Base-by-base conservation (phyloP, 2,113 vertebrate genomes). In the Pavo muticus region DNA sequence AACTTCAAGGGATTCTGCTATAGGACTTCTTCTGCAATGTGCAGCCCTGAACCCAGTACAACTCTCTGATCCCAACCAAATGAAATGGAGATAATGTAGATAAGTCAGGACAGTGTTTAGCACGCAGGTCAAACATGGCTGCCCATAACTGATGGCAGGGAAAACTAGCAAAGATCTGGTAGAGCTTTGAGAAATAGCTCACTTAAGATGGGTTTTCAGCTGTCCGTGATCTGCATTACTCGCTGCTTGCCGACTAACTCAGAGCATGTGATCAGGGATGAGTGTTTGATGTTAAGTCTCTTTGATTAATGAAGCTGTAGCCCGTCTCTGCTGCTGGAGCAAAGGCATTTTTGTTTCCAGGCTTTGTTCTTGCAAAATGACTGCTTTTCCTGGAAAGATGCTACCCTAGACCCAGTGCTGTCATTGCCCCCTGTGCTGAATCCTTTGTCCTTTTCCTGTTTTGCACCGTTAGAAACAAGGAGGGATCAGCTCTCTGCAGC, bases 61-160 rank as follows among this genome's bases (percentile, higher is more conserved):
- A 20, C 10, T 54, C 63, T 35, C 29, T 39, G 39, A 27, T 32
- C 5, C 8, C 45, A 37, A 25, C 32, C 35, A 74, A 45, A 47
- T 61, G 6, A 37, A 67, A 25, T 19, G 63, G 24, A 70, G 35
- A 17, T 14, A 32, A 56, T 40, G 24, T 1, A 9, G 10, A 3
- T 39, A 79, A 78, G 29, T 57, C 50, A 35, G 44, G 80, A 47
- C 6, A 29, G 12, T 13, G 40, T 63, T 24, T 1, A 2, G 37
- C 32, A 30, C 7, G 2, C 19, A 2, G 3, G 39, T 8, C 39
- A 32, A 32, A 32, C 39, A 54, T 32, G 16, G 24, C 39, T 64
- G 48, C 8, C 10, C 0, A 0, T 67, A 59, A 47, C 10, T 54
- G 8, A 1, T 9, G 23, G 9, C 1, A 32, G 25, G 19, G 18